Evolutionary conservation across 2,888 invertebrate species (phyloP).

Genomic region (Rutpela maculata): DNA sequence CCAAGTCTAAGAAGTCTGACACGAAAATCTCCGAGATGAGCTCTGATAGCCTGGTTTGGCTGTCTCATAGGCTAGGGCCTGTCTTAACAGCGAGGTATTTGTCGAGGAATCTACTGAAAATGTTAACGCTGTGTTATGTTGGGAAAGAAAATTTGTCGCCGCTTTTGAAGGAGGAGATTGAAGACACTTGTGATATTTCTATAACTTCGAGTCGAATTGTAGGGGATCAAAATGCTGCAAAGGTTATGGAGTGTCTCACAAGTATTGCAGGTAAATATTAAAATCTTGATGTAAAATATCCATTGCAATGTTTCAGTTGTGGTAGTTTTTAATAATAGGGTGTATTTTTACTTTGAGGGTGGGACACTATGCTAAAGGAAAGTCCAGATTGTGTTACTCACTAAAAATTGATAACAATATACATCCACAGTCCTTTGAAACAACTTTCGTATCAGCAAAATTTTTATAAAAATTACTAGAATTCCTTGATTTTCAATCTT

Average conservation of each 20-base stretch:
- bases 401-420: too few species aligned
- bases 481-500: too few species aligned
- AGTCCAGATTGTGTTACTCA: too few species aligned
- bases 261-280: slow-evolving; percentile 85
- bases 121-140: slow-evolving; percentile 95
- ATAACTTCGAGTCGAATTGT: slow-evolving; percentile 81
- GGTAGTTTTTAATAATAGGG: neutral
- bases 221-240: slow-evolving; percentile 88
- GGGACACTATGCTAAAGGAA: too few species aligned
- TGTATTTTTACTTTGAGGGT: neutral
- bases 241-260: slow-evolving; percentile 93
- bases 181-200: slow-evolving; percentile 77
- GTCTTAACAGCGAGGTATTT: slow-evolving; percentile 94
- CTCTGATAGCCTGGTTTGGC: slow-evolving; percentile 91
- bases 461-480: too few species aligned
- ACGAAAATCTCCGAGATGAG: slow-evolving; percentile 89
- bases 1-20: slow-evolving; percentile 58
- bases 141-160: slow-evolving; percentile 82
- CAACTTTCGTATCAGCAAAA: too few species aligned
- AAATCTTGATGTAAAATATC: neutral
- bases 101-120: slow-evolving; percentile 92
- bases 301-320: neutral
- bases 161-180: slow-evolving; percentile 69
- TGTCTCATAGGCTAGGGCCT: slow-evolving; percentile 94
- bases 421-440: too few species aligned